Percentiles rank a stretch among this genome's conserved stretches.
Conservation (phyloP, 2,888 invertebrate species). For the Protophormia terraenovae region DNA sequence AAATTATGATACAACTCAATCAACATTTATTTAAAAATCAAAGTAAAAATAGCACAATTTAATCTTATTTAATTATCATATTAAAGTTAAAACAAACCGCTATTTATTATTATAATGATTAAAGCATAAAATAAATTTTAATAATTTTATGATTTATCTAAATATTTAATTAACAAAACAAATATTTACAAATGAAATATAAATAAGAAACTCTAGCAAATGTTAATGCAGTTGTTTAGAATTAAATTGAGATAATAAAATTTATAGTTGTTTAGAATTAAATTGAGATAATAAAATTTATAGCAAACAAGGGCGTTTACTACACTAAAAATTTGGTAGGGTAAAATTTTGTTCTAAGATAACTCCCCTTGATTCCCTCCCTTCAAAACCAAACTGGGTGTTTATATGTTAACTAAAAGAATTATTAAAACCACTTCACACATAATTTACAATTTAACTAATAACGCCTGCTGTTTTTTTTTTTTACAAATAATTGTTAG, state of each 20-base stretch:
- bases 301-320: neutral
- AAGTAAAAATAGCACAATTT: neutral
- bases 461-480: slow-evolving; percentile 66
- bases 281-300: neutral
- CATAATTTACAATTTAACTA: slow-evolving; percentile 65
- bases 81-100: slow-evolving; percentile 4
- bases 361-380: neutral
- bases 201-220: neutral
- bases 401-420: neutral
- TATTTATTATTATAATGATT: neutral
- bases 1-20: neutral
- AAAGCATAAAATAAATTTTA: slow-evolving; percentile 28
- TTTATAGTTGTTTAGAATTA: neutral
- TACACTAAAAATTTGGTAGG: neutral
- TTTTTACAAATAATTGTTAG: slow-evolving; percentile 7
- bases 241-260: too few species aligned
- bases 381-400: neutral
- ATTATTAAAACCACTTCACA: slow-evolving; percentile 61
- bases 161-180: slow-evolving; percentile 52
- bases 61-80: neutral
- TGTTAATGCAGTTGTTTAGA: neutral
- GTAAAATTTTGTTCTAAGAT: too few species aligned
- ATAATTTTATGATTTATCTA: slow-evolving; percentile 41
- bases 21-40: neutral
- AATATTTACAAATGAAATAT: slow-evolving; percentile 32